Conservation (phyloP, 2,113 vertebrate genomes). For the Triplophysa rosa region DNA sequence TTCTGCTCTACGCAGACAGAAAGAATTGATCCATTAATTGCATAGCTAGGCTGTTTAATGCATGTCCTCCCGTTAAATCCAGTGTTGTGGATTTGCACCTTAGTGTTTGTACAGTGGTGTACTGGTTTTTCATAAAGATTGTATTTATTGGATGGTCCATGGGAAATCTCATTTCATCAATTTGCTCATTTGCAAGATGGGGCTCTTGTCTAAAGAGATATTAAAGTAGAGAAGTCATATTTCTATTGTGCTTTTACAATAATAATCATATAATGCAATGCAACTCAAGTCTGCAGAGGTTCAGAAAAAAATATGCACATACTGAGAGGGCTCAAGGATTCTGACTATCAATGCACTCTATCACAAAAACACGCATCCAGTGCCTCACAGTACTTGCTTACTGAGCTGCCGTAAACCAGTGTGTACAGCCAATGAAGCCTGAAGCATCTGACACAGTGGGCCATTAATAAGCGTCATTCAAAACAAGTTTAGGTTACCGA, state of each 20-base stretch:
- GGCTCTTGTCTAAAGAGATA: constrained; percentile 34
- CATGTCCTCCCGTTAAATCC: constrained; percentile 86
- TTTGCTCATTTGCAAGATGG: constrained; percentile 75
- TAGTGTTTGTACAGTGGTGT: constrained; percentile 23
- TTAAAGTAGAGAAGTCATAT: constrained; percentile 27
- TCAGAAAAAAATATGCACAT: background rate
- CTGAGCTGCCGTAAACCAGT: constrained; percentile 50
- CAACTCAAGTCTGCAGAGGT: background rate
- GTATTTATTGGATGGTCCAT: constrained; percentile 72
- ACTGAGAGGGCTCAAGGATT: background rate
- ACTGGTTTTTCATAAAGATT: constrained; percentile 66
- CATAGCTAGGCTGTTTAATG: constrained; percentile 81
- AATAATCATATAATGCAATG: constrained; percentile 8
- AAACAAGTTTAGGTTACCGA: background rate
- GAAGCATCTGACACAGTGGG: constrained; percentile 60
- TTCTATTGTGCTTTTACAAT: constrained; percentile 18
- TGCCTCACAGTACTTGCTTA: constrained; percentile 24
- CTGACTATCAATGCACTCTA: background rate
- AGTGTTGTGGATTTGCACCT: constrained; percentile 78
- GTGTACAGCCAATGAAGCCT: constrained; percentile 64
- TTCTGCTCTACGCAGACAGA: constrained; percentile 88
- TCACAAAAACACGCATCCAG: background rate
- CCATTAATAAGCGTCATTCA: constrained; percentile 65
- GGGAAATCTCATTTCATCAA: constrained; percentile 74
- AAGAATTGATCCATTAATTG: constrained; percentile 93